phyloP scores from a whole-genome alignment of 2,888 invertebrate species.

The Sinopyrophorus schimmeli region DNA sequence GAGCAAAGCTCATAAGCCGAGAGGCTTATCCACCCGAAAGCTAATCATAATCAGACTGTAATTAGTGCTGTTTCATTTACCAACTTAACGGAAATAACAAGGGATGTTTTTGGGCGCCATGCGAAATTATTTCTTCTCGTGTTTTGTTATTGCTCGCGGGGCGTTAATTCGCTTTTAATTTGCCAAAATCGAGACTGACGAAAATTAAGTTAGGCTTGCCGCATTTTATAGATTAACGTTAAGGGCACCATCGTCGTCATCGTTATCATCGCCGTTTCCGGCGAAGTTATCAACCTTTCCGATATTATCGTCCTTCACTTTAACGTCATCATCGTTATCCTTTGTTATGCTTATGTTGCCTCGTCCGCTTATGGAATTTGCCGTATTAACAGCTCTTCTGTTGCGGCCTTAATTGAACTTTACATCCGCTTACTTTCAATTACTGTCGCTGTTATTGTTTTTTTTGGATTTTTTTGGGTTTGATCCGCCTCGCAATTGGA shows the following conservation, averaged over 20 bases:
- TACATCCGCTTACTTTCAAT: conserved; percentile 18
- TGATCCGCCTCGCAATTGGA: too few relatives aligned
- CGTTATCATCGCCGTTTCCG: too few relatives aligned
- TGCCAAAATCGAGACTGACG: neutral
- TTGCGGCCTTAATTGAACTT: conserved; percentile 27
- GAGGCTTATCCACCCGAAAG: conserved; percentile 54
- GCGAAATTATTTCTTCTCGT: neutral
- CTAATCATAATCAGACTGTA: conserved; percentile 56
- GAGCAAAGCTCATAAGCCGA: conserved; percentile 53
- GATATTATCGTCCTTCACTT: conserved; percentile 28
- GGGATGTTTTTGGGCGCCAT: conserved; percentile 18
- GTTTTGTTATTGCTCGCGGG: conserved; percentile 1
- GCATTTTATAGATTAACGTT: conserved; percentile 14
- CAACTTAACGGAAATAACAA: conserved; percentile 27
- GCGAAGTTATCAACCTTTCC: conserved; percentile 20
- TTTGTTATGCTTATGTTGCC: conserved; percentile 26
- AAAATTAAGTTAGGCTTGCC: conserved; percentile 7
- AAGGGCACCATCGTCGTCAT: conserved; percentile 16
- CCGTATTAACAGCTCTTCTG: conserved; percentile 27
- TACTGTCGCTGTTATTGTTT: conserved; percentile 1
- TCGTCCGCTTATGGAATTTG: conserved; percentile 27
- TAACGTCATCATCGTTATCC: conserved; percentile 32
- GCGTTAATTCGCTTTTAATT: too few relatives aligned
- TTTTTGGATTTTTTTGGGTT: too few relatives aligned
- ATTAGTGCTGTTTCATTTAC: conserved; percentile 48